Evolutionary conservation across 2,113 vertebrate genomes (phyloP), one percentile per base, ranked within the genome.

Genomic region (Cercocebus atys): DNA sequence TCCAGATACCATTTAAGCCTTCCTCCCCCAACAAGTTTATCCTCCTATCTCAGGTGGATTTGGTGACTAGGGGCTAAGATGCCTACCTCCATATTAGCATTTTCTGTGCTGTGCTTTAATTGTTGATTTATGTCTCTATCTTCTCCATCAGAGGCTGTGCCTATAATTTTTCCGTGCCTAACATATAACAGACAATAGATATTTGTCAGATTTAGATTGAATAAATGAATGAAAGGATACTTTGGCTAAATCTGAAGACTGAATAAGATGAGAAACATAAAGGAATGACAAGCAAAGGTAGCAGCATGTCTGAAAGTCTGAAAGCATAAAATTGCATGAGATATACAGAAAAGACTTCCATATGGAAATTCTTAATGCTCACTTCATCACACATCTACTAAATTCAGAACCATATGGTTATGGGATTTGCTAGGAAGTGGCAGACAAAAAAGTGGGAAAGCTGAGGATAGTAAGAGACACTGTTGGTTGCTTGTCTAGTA

Each of bases 401-500:
- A 95, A 90, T 84, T 84, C 47, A 93, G 50, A 95, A 59, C 50
- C 92, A 96, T 92, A 50, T 96, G 95, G 59, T 80, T 83, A 78
- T 30, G 30, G 27, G 55, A 86, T 96, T 94, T 61, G 1, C 92
- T 80, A 64, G 80, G 55, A 95, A 89, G 75, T 85, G 35, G 23
- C n/a, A 96, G 73, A 78, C 23, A 93, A 92, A 64, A 38, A 93
- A 40, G 18, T 64, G 35, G 43, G 35, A 93, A 91, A 84, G n/a
- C 83, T 64, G 18, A 78, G 70, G 43, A 70, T 27, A 78, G 1
- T 47, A 79, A 43, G 20, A 97, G 40, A 87, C 45, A 64, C n/a
- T 43, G 45, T 14, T 93, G 47, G 78, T 55, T 94, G 59, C 45
- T 35, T 59, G 4, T 81, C 66, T 75, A 52, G 20, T 66, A 94